Conservation (phyloP, 2,888 invertebrate genomes). For the Acleris cristana region DNA sequence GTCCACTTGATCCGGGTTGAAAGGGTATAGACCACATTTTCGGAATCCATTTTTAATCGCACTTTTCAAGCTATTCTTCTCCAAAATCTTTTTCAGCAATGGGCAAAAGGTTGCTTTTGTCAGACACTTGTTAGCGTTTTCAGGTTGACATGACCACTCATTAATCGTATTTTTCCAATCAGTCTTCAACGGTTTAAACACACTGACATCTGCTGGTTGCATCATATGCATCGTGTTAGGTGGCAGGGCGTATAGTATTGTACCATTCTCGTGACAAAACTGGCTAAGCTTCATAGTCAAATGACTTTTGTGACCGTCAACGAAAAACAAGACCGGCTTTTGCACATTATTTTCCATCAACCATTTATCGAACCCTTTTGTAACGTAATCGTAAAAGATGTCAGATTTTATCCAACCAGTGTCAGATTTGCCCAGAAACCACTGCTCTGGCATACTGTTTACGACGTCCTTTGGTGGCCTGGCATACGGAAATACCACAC, state of each 20-base stretch:
- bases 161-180: too few relatives aligned
- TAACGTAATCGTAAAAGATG: constrained; percentile 47
- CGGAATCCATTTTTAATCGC: too few relatives aligned
- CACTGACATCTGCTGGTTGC: too few relatives aligned
- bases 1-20: too few relatives aligned
- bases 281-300: constrained; percentile 42
- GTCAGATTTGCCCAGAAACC: constrained; percentile 43
- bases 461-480: constrained; percentile 28
- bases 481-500: constrained; percentile 38
- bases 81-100: too few relatives aligned
- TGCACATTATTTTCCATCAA: constrained; percentile 38
- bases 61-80: too few relatives aligned
- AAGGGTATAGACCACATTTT: too few relatives aligned
- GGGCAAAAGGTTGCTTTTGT: too few relatives aligned
- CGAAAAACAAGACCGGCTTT: constrained; percentile 44
- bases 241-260: constrained; percentile 18
- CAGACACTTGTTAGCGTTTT: too few relatives aligned
- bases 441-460: constrained; percentile 43
- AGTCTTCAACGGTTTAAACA: too few relatives aligned
- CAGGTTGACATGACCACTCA: too few relatives aligned
- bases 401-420: constrained; percentile 43
- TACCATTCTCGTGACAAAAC: constrained; percentile 39
- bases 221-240: too few relatives aligned
- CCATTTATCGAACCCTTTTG: constrained; percentile 46
- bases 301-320: constrained; percentile 48